A percentile compares a stretch with the other conserved stretches of the same genome.
phyloP scores from a whole-genome alignment of 2,888 invertebrate genomes.

The Phytoseiulus persimilis region DNA sequence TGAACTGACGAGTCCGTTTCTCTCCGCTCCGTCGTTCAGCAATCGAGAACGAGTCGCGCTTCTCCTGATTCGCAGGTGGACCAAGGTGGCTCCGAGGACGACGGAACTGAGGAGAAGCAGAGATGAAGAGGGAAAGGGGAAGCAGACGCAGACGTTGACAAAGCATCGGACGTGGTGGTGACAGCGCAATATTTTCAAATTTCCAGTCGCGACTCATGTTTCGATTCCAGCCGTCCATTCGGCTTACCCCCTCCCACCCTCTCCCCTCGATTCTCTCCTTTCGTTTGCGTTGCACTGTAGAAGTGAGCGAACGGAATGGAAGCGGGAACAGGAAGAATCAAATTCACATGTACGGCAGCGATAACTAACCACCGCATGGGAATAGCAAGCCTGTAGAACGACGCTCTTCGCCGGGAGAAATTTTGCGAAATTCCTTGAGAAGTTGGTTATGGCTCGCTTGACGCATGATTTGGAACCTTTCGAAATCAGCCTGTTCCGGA shows the following conservation, averaged over 20 bases:
- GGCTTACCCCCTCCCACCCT: no score
- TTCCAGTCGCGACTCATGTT: background rate
- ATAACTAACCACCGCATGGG: background rate
- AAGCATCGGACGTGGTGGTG: background rate
- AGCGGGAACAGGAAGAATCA: background rate
- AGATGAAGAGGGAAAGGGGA: background rate
- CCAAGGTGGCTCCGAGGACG: background rate
- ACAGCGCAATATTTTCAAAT: conserved; percentile 5
- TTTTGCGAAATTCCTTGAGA: no score
- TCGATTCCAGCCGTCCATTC: background rate
- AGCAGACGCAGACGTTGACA: background rate
- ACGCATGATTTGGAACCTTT: no score
- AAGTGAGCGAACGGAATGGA: background rate
- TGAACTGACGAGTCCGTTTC: background rate
- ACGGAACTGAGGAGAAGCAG: background rate
- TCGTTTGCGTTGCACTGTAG: background rate
- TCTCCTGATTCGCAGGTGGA: background rate
- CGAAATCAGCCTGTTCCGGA: no score
- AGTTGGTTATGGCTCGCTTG: no score
- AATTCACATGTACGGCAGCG: background rate
- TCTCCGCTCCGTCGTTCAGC: background rate
- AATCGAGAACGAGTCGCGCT: background rate
- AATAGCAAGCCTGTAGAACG: no score
- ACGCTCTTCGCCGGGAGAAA: no score
- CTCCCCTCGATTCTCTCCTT: background rate